phyloP scores from a whole-genome alignment of 2,888 invertebrate genomes.

The Ischnura elegans region DNA sequence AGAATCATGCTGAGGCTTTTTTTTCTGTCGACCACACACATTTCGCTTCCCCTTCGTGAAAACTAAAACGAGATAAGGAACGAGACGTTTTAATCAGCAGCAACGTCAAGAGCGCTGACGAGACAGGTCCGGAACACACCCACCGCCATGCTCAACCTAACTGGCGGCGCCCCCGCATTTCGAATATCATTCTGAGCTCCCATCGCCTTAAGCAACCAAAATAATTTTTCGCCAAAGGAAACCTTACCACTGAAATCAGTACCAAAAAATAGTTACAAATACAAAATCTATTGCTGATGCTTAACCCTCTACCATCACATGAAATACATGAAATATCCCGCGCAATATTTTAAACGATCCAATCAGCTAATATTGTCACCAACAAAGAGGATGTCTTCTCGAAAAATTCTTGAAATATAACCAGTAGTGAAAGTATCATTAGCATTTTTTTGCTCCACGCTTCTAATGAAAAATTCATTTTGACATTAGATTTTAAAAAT shows the following conservation, averaged over 20 bases:
- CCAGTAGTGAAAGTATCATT: no score
- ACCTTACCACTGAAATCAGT: not conserved
- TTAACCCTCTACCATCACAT: no score
- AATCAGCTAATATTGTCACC: no score
- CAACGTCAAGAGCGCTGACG: constrained; percentile 43
- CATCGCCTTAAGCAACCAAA: not conserved
- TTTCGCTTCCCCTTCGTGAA: not conserved
- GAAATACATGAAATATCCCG: no score
- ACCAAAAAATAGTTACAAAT: no score
- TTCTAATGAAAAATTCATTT: no score
- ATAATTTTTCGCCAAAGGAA: not conserved
- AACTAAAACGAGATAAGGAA: not conserved
- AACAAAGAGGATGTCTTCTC: no score
- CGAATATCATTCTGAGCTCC: not conserved
- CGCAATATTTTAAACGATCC: no score
- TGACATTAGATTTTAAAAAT: no score
- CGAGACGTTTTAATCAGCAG: constrained; percentile 21
- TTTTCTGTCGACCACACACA: constrained; percentile 12
- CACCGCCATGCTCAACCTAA: not conserved
- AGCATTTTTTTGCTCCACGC: no score
- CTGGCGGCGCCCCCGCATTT: not conserved
- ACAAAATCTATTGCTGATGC: no score
- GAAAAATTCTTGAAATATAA: no score
- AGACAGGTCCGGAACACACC: not conserved
- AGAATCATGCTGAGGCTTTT: not conserved